phyloP scores from a whole-genome alignment of 1,140 invertebrate genomes.

The Heliothis subflexa region DNA sequence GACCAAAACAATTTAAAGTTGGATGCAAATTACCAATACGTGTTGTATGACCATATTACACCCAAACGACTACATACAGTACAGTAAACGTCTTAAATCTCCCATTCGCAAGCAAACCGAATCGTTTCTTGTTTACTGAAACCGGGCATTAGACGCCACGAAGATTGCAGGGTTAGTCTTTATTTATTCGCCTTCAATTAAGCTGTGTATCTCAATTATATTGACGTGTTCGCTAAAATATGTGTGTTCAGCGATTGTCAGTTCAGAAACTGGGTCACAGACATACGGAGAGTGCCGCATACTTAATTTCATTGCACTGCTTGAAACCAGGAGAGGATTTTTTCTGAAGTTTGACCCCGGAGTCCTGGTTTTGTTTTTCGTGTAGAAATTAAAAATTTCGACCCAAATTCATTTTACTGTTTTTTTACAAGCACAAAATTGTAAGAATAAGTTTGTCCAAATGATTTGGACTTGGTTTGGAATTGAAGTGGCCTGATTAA shows the following conservation, averaged over 20 bases:
- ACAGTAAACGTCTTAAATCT: too few relatives aligned
- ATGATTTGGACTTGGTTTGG: background rate
- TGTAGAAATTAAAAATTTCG: constrained; percentile 2
- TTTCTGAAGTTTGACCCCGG: constrained; percentile 13
- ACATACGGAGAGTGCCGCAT: constrained; percentile 40
- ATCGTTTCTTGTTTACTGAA: too few relatives aligned
- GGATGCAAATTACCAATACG: background rate
- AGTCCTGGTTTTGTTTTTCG: background rate
- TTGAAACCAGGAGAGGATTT: constrained; percentile 40
- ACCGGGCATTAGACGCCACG: background rate
- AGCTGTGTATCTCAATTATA: constrained; percentile 41
- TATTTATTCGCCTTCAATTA: constrained; percentile 37
- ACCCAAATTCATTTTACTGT: background rate
- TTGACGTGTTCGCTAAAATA: constrained; percentile 44
- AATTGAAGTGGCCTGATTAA: background rate
- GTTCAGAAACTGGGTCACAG: constrained; percentile 48
- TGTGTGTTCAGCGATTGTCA: constrained; percentile 50
- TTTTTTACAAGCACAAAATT: too few relatives aligned
- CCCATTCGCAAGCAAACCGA: too few relatives aligned
- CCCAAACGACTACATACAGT: too few relatives aligned
- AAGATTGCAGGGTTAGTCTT: constrained; percentile 1
- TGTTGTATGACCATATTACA: too few relatives aligned
- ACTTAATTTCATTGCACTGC: constrained; percentile 54
- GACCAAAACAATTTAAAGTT: constrained; percentile 18
- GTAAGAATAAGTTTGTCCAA: too few relatives aligned